phyloP scores from a whole-genome alignment of 2,888 invertebrate genomes.

The Synanthedon formicaeformis region DNA sequence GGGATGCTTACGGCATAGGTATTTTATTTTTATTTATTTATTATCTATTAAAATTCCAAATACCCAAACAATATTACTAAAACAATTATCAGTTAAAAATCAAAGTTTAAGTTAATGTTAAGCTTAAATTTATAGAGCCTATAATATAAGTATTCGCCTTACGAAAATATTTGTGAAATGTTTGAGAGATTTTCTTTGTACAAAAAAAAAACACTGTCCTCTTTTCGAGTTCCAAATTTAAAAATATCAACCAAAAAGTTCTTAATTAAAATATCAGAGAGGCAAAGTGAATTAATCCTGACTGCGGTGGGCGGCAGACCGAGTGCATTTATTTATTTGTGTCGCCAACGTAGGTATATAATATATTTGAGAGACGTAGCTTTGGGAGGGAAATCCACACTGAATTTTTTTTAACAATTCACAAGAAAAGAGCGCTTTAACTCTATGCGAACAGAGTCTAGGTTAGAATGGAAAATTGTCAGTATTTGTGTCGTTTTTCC shows the following conservation, averaged over 20 bases:
- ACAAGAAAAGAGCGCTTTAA: slow-evolving; percentile 13
- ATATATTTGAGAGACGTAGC: slow-evolving; percentile 46
- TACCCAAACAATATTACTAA: too few relatives aligned
- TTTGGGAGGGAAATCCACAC: slow-evolving; percentile 43
- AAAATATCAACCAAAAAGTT: slow-evolving; percentile 1
- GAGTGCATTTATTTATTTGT: slow-evolving; percentile 49
- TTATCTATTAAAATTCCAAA: too few relatives aligned
- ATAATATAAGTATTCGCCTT: too few relatives aligned
- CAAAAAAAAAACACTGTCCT: background rate
- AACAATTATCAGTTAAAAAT: too few relatives aligned
- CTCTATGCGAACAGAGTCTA: background rate
- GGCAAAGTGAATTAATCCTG: slow-evolving; percentile 42
- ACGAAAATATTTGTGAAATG: background rate
- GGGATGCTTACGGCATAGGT: too few relatives aligned
- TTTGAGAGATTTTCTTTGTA: background rate
- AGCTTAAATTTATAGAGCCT: too few relatives aligned
- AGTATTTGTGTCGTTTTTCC: slow-evolving; percentile 23
- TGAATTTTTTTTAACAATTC: slow-evolving; percentile 23
- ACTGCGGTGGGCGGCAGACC: slow-evolving; percentile 39
- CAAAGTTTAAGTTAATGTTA: too few relatives aligned
- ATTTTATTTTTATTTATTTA: too few relatives aligned
- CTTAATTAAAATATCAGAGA: slow-evolving; percentile 54
- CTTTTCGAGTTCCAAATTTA: background rate
- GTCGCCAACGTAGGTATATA: slow-evolving; percentile 34
- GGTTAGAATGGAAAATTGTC: background rate